Conservation (phyloP, 2,888 invertebrate species). For the Sialis fuliginosa region DNA sequence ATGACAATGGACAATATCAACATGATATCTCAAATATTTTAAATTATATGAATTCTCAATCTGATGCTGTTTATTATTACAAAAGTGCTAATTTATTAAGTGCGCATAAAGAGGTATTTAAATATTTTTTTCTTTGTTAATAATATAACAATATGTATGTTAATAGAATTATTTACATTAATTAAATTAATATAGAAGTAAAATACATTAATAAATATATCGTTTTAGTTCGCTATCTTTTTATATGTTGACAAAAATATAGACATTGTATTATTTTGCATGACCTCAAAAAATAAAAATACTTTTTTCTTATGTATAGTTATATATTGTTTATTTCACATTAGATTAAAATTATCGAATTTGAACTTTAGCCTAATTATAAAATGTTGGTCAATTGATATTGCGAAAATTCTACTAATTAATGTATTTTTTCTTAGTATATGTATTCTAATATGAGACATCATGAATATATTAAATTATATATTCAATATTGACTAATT, state of each 20-base stretch:
- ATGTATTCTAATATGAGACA: neutral
- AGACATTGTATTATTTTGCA: neutral
- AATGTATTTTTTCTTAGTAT: no score
- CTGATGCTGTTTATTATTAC: slow-evolving; percentile 26
- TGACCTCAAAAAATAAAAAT: neutral
- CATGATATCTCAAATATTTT: slow-evolving; percentile 24
- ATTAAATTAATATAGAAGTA: neutral
- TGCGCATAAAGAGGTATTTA: slow-evolving; percentile 27
- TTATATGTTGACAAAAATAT: neutral
- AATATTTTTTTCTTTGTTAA: neutral
- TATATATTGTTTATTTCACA: neutral
- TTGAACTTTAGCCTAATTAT: no score
- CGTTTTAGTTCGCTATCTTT: neutral
- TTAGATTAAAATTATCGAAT: neutral
- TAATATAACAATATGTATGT: neutral
- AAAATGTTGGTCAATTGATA: no score
- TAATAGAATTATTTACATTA: neutral
- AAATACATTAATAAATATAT: neutral
- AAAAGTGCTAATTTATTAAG: slow-evolving; percentile 27
- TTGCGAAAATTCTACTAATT: no score
- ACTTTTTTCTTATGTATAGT: neutral
- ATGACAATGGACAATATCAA: slow-evolving; percentile 9
- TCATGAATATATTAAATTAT: neutral
- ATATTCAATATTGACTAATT: neutral
- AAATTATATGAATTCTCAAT: slow-evolving; percentile 29